A percentile compares a stretch with the other conserved stretches of the same genome.
Conservation (phyloP, 2,113 vertebrate genomes). For the Procavia capensis region DNA sequence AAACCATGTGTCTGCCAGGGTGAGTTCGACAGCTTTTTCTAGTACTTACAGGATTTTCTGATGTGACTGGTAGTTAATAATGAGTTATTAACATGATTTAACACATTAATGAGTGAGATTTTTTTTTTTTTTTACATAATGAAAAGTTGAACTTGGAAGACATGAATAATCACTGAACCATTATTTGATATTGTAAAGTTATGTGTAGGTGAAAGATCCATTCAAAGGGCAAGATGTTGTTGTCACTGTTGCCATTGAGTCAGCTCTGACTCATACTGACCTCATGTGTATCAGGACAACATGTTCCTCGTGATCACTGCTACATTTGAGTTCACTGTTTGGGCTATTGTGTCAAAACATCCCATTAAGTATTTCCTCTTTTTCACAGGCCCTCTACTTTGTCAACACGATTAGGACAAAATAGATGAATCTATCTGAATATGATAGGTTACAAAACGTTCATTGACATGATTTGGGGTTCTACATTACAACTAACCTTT, state of each 20-base stretch:
- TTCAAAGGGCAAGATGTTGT: background rate
- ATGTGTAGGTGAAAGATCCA: background rate
- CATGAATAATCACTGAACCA: background rate
- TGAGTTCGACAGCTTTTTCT: background rate
- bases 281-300: background rate
- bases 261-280: background rate
- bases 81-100: background rate
- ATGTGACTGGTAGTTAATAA: background rate
- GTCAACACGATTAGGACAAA: background rate
- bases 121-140: background rate
- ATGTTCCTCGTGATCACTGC: background rate
- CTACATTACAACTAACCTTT: background rate
- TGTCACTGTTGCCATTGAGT: background rate
- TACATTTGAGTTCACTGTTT: background rate
- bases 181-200: slow-evolving; percentile 17
- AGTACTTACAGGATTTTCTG: background rate
- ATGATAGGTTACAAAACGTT: background rate
- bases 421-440: background rate
- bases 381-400: background rate
- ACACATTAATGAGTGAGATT: background rate
- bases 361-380: background rate
- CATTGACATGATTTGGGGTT: background rate
- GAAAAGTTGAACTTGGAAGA: background rate
- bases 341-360: background rate
- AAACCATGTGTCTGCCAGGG: background rate